phyloP scores from a whole-genome alignment of 2,888 invertebrate species.

The Aspidapion aeneum region DNA sequence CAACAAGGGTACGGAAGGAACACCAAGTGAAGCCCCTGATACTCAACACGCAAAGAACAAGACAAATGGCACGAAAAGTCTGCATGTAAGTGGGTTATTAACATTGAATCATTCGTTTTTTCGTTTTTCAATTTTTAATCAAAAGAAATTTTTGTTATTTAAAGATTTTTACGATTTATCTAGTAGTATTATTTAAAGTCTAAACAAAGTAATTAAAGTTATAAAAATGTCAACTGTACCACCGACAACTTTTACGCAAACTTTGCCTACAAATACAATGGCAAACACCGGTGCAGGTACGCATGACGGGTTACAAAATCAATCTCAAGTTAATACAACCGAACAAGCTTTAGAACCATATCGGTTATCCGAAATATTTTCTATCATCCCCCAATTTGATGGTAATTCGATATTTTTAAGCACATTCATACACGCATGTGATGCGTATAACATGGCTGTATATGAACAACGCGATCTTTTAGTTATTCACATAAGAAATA shows the following conservation, averaged over 20 bases:
- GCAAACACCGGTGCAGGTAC: background rate
- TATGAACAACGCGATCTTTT: conserved; percentile 14
- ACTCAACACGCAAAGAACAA: background rate
- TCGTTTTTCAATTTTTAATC: background rate
- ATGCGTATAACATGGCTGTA: conserved; percentile 13
- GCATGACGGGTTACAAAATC: background rate
- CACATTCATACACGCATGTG: conserved; percentile 18
- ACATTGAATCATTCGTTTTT: background rate
- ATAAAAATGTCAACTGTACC: background rate
- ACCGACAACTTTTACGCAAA: background rate
- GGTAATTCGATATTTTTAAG: conserved; percentile 16
- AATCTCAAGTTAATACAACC: background rate
- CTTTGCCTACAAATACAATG: background rate
- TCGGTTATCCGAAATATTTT: conserved; percentile 15
- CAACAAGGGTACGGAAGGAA: background rate
- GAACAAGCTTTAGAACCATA: background rate
- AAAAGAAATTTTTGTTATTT: background rate
- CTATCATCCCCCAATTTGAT: conserved; percentile 19
- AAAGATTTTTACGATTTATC: background rate
- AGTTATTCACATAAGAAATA: conserved; percentile 21
- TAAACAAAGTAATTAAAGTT: background rate
- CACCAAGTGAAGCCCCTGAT: background rate
- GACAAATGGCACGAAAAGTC: background rate
- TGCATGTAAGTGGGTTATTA: background rate
- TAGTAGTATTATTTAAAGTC: background rate